Base-by-base conservation (phyloP, 2,113 vertebrate species). In the Poeciliopsis turrubarensis region DNA sequence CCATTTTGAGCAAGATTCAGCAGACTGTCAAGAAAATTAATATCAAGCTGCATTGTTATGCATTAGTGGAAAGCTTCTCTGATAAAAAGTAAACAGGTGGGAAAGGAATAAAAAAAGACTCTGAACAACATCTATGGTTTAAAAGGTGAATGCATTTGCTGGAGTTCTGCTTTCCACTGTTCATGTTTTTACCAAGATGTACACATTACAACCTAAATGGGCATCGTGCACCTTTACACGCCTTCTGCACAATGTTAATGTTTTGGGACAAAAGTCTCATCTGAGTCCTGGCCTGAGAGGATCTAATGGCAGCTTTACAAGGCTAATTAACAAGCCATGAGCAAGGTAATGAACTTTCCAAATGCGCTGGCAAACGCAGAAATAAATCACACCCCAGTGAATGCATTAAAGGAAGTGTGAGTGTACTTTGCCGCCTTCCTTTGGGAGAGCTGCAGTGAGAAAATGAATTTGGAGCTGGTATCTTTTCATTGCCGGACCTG, bases 311-410 rank as follows among this genome's bases (percentile, higher is more conserved):
- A 86, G 86, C 90, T 93, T 93, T 92, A 94, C 92, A 92, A 89
- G 93, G 90, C 89, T 94, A 94, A 95, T 95, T 93, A 94, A 94
- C 90, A 89, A 92, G 92, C 89, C 92, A 92, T 89, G 92, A 93
- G 91, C 70, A 80, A 93, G 91, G 89, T 92, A 90, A 93, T 92
- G 93, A 95, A 93, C 92, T 93, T 93, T 93, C 89, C 85, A 92
- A 92, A 92, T 82, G 90, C 91, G 91, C 92, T 93, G 88, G 92
- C 90, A 89, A 92, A 93, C 73, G 88, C 89, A 90, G 85, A 87
- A 93, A 93, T 92, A 92, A 94, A 93, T 93, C 81, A 89, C 83
- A 90, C 90, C 89, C 87, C 77, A 87, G 90, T 86, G 91, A 87
- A 89, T 87, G 85, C 73, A 85, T 92, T 91, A 89, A 92, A 89